Percentiles rank a stretch among this genome's conserved stretches.
Evolutionary conservation across 2,113 vertebrate species (phyloP).

Genomic region (Arizona elegans): DNA sequence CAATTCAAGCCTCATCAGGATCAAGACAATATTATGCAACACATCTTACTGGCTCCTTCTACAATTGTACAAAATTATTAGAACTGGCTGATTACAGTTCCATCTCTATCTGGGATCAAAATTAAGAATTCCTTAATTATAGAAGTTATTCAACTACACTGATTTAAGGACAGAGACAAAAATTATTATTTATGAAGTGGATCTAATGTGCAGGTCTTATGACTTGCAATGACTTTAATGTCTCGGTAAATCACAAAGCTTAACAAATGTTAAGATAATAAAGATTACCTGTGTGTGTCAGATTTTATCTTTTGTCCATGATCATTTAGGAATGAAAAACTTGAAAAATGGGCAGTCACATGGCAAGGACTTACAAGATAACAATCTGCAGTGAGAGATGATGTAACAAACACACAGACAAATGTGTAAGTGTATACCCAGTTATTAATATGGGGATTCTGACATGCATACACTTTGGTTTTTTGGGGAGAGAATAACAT

Average conservation of each 20-base stretch:
- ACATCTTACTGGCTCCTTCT: slow-evolving; percentile 57
- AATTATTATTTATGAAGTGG: slow-evolving; percentile 74
- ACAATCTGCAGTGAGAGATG: slow-evolving; percentile 47
- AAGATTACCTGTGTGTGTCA: slow-evolving; percentile 69
- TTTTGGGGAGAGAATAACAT: neutral
- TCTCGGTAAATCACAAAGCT: slow-evolving; percentile 76
- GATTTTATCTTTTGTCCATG: slow-evolving; percentile 68
- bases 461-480: neutral
- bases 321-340: slow-evolving; percentile 68
- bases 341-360: slow-evolving; percentile 50
- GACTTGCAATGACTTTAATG: slow-evolving; percentile 71
- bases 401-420: neutral
- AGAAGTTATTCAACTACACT: slow-evolving; percentile 72
- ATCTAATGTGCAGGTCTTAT: slow-evolving; percentile 73
- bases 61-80: slow-evolving; percentile 45
- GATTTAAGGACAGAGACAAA: slow-evolving; percentile 69
- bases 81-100: slow-evolving; percentile 50
- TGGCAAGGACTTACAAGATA: slow-evolving; percentile 38
- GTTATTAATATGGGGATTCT: neutral
- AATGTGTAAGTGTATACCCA: neutral
- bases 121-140: slow-evolving; percentile 72
- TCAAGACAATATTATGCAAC: slow-evolving; percentile 45
- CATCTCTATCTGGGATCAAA: slow-evolving; percentile 63
- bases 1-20: slow-evolving; percentile 49
- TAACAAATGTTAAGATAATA: slow-evolving; percentile 77